phyloP scores from a whole-genome alignment of 2,888 invertebrate genomes.

The Dicycla oo region DNA sequence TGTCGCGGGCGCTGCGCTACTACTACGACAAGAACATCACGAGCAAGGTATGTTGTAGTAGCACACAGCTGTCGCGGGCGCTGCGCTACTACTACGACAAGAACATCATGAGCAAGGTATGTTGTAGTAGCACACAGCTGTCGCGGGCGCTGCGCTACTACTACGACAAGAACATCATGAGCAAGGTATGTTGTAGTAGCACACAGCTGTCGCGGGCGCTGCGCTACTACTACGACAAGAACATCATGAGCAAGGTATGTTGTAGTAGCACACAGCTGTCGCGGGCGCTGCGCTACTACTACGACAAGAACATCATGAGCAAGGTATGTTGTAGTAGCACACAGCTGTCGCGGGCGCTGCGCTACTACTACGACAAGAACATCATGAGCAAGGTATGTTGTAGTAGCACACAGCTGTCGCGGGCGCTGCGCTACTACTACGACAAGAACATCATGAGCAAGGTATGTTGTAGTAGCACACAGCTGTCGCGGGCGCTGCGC shows the following conservation, averaged over 20 bases:
- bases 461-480: slow-evolving; percentile 68
- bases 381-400: slow-evolving; percentile 96
- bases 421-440: slow-evolving; percentile 98
- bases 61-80: slow-evolving; percentile 94
- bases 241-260: slow-evolving; percentile 97
- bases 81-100: slow-evolving; percentile 99
- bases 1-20: slow-evolving; percentile 97
- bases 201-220: slow-evolving; percentile 96
- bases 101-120: slow-evolving; percentile 98
- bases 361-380: slow-evolving; percentile 99
- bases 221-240: slow-evolving; percentile 99
- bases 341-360: slow-evolving; percentile 96
- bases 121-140: slow-evolving; percentile 87
- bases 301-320: slow-evolving; percentile 99
- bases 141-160: slow-evolving; percentile 98
- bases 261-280: slow-evolving; percentile 91
- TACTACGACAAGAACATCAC: slow-evolving; percentile 99
- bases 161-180: slow-evolving; percentile 99
- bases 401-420: slow-evolving; percentile 91
- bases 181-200: slow-evolving; percentile 90
- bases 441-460: slow-evolving; percentile 99
- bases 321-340: slow-evolving; percentile 87
- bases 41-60: slow-evolving; percentile 92
- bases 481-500: slow-evolving; percentile 97
- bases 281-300: slow-evolving; percentile 98